Base-by-base conservation (phyloP, 2,888 invertebrate species). In the Brachyptera risi region DNA sequence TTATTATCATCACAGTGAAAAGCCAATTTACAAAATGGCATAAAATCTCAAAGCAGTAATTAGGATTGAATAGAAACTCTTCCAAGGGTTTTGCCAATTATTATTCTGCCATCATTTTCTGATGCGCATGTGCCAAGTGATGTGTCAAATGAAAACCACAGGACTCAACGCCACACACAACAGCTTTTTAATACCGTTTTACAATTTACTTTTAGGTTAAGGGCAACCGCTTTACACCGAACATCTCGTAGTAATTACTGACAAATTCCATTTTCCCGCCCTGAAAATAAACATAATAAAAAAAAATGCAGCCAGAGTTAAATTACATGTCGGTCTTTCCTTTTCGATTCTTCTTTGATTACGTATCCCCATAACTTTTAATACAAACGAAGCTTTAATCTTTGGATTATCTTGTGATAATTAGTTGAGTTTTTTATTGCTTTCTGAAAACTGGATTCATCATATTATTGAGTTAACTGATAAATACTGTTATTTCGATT, bases 181-280 rank as follows among this genome's bases (percentile, higher is more conserved):
- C 37, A 15, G 15, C 44, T 31, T n/a, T 51, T 31, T 54, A 23
- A 31, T 54, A 35, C 54, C 54, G 54, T 60, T 60, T 60, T 35
- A 60, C 47, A 57, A 57, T 57, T 49, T 57, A 57, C 31, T 37
- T 54, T 60, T 54, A 37, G 47, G 56, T 56, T 56, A 44, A 56
- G 44, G 31, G 15, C 19, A 54, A 19, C 56, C 35, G 44, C 27
- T 40, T 11, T 31, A 31, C 31, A 11, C 11, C 31, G 19, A 23
- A 51, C 50, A 27, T 26, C 51, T 13, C 7, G 19, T 54, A 37
- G 54, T 54, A 35, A 54, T 54, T 54, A 54, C 23, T 19, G 17
- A 37, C 35, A 19, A 23, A 54, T 37, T 54, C 54, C 23, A 54
- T 21, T 44, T 54, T 35, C 15, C 35, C 54, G 54, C 21, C 54